Percentiles rank a stretch among this genome's conserved stretches.
phyloP scores from a whole-genome alignment of 2,797 vertebrate species.

The Zalophus californianus region DNA sequence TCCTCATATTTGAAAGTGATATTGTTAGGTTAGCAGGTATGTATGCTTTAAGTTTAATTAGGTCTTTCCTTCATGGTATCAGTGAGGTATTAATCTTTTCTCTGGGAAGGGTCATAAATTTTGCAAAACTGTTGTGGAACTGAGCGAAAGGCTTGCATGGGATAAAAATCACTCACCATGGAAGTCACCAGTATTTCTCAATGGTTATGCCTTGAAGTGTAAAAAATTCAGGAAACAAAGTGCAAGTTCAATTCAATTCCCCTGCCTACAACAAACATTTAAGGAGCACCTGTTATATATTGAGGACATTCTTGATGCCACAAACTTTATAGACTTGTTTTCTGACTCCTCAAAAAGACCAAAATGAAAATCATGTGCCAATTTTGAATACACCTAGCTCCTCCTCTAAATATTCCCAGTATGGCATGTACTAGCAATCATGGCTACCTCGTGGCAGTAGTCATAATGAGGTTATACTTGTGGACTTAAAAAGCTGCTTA shows the following conservation, averaged over 20 bases:
- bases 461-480: neutral
- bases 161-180: slow-evolving; percentile 42
- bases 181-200: neutral
- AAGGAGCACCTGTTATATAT: slow-evolving; percentile 50
- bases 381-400: neutral
- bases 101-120: neutral
- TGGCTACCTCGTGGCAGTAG: neutral
- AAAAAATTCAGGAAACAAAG: slow-evolving; percentile 52
- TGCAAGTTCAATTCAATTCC: neutral
- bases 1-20: neutral
- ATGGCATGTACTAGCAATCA: neutral
- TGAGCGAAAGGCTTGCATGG: slow-evolving; percentile 1
- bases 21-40: slow-evolving; percentile 29
- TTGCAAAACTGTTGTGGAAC: neutral
- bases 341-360: slow-evolving; percentile 43
- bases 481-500: slow-evolving; percentile 39
- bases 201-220: slow-evolving; percentile 54
- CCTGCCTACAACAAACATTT: slow-evolving; percentile 10
- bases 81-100: neutral
- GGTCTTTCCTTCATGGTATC: neutral
- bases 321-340: slow-evolving; percentile 10
- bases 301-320: slow-evolving; percentile 27
- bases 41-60: neutral
- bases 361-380: slow-evolving; percentile 14
- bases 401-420: neutral